These are phyloP conservation scores for Hylaeus volcanicus DNA, from an alignment of 1,140 invertebrate species.

Conservation along the genomic window DNA sequence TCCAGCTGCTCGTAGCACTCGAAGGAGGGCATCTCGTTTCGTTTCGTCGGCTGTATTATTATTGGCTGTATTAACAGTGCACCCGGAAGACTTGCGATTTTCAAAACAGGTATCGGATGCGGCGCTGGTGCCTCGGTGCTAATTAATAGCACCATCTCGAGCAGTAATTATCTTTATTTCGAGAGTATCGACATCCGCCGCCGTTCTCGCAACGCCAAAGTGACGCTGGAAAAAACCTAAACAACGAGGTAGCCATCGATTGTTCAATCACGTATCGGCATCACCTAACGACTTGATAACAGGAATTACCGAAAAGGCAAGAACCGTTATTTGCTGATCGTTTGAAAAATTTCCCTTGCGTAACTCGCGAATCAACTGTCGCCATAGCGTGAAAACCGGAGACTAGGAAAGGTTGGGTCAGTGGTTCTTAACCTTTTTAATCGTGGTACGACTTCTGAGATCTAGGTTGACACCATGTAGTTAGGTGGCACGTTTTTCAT, in stretches of 20 bases:
- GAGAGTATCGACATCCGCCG: neutral
- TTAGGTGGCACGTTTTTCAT: no score
- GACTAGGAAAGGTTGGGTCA: no score
- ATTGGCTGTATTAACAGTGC: neutral
- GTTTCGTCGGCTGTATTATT: neutral
- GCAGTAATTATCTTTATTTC: neutral
- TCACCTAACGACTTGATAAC: neutral
- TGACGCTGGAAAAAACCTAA: neutral
- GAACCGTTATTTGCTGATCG: neutral
- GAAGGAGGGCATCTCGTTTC: no score
- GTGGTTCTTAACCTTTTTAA: neutral
- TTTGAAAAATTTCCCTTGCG: neutral
- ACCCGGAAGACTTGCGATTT: neutral
- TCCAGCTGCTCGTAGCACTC: no score
- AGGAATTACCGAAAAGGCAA: neutral
- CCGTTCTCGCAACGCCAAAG: neutral
- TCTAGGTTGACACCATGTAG: no score
- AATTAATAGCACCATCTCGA: neutral
- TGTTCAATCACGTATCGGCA: neutral
- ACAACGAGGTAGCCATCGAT: neutral
- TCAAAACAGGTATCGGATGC: slow-evolving; percentile 1
- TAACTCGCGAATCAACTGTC: neutral
- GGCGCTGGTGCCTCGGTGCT: neutral
- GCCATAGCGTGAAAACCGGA: neutral
- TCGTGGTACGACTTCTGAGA: no score